Evolutionary conservation across 2,888 invertebrate species (phyloP).

Genomic region (Caenorhabditis panamensis): DNA sequence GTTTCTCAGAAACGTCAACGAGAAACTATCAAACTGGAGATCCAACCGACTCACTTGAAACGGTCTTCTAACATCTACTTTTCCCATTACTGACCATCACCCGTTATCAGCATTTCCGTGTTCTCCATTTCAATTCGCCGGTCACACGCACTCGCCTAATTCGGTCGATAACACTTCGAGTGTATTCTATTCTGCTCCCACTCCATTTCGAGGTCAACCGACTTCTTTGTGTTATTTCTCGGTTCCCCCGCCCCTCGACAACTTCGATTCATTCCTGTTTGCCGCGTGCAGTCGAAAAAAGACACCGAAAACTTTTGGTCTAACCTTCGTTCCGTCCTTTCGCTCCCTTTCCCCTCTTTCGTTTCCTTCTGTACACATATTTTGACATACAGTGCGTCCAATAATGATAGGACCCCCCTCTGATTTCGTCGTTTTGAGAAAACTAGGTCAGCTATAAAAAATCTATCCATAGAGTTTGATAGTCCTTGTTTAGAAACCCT

Average conservation of each 20-base stretch:
- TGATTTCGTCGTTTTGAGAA: not conserved
- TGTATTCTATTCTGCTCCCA: conserved; percentile 39
- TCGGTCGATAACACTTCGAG: conserved; percentile 33
- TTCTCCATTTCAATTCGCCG: conserved; percentile 8
- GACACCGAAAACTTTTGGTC: conserved; percentile 41
- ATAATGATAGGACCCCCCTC: too few relatives aligned
- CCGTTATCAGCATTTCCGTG: conserved; percentile 22
- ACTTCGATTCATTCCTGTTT: conserved; percentile 26
- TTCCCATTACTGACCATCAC: conserved; percentile 22
- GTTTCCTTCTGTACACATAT: conserved; percentile 42
- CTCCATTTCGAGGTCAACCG: conserved; percentile 35
- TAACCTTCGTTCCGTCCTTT: conserved; percentile 1
- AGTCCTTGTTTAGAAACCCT: too few relatives aligned
- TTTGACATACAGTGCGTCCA: conserved; percentile 45
- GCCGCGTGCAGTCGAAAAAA: conserved; percentile 8
- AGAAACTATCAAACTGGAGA: too few relatives aligned
- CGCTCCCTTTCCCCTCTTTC: not conserved
- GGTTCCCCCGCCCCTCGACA: not conserved
- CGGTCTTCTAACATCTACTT: not conserved
- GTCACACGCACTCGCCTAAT: conserved; percentile 21
- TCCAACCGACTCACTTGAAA: too few relatives aligned
- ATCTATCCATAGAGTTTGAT: too few relatives aligned
- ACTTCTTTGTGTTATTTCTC: conserved; percentile 11
- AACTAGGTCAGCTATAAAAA: too few relatives aligned
- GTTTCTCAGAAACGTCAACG: too few relatives aligned